These are phyloP conservation scores for Chascanopsetta lugubris DNA, from an alignment of 2,113 vertebrate species.

Conservation along the genomic window DNA sequence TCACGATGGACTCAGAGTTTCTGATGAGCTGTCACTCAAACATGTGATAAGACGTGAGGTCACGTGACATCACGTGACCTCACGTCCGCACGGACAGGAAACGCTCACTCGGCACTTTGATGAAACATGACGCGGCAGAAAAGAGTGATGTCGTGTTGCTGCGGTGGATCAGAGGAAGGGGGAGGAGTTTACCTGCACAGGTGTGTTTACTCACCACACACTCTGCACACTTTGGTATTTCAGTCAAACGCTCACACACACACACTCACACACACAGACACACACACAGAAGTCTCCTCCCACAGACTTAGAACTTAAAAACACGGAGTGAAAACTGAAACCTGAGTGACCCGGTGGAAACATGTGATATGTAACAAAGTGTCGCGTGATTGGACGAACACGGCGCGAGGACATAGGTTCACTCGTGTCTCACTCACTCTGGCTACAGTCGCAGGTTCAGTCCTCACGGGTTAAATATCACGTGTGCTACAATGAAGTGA, in stretches of 20 bases:
- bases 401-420: background rate
- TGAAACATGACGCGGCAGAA: background rate
- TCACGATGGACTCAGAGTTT: too few relatives aligned
- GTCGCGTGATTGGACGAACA: slow-evolving; percentile 13
- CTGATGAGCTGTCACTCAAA: too few relatives aligned
- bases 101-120: too few relatives aligned
- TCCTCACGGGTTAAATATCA: slow-evolving; percentile 63
- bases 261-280: slow-evolving; percentile 12
- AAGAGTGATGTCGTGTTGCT: background rate
- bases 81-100: too few relatives aligned
- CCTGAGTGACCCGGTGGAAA: slow-evolving; percentile 76
- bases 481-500: slow-evolving; percentile 66
- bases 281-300: background rate
- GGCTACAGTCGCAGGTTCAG: slow-evolving; percentile 75
- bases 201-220: slow-evolving; percentile 7
- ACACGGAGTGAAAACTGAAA: slow-evolving; percentile 62
- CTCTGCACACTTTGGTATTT: slow-evolving; percentile 43
- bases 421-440: slow-evolving; percentile 60
- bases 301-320: slow-evolving; percentile 36
- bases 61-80: too few relatives aligned
- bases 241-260: slow-evolving; percentile 18
- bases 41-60: too few relatives aligned
- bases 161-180: background rate
- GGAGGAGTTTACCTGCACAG: background rate
- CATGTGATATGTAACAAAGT: slow-evolving; percentile 64